phyloP scores from a whole-genome alignment of 2,113 vertebrate genomes.

The Dolichallabes microphthalmus region DNA sequence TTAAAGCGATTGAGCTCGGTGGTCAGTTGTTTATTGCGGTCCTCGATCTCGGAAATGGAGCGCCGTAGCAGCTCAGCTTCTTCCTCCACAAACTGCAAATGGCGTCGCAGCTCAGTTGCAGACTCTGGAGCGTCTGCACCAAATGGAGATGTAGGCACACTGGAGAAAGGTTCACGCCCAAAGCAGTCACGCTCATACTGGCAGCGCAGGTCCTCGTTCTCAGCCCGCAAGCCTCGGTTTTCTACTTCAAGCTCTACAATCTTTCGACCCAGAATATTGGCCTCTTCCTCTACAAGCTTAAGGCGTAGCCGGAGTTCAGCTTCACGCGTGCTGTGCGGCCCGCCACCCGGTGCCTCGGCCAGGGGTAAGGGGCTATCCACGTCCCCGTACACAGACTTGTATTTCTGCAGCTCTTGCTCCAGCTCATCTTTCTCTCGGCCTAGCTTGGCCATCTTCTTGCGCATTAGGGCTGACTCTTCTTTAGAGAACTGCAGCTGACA shows the following conservation, averaged over 20 bases:
- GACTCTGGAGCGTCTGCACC: slow-evolving; percentile 85
- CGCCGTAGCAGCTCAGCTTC: slow-evolving; percentile 91
- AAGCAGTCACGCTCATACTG: slow-evolving; percentile 88
- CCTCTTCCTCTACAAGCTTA: slow-evolving; percentile 95
- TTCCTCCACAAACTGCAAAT: slow-evolving; percentile 96
- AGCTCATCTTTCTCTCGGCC: slow-evolving; percentile 90
- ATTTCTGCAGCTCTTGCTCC: slow-evolving; percentile 96
- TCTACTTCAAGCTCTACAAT: slow-evolving; percentile 98
- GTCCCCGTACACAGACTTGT: slow-evolving; percentile 91
- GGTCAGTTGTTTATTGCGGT: slow-evolving; percentile 91
- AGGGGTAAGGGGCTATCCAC: slow-evolving; percentile 89
- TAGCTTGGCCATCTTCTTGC: slow-evolving; percentile 96
- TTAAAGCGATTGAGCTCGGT: slow-evolving; percentile 93
- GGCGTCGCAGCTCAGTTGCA: slow-evolving; percentile 83
- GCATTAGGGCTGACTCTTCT: slow-evolving; percentile 92
- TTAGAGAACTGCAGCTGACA: slow-evolving; percentile 98
- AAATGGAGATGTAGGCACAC: slow-evolving; percentile 89
- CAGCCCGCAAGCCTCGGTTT: slow-evolving; percentile 91
- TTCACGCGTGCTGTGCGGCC: slow-evolving; percentile 92
- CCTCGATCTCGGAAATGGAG: slow-evolving; percentile 93
- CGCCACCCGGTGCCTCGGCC: slow-evolving; percentile 80
- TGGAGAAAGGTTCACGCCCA: slow-evolving; percentile 83
- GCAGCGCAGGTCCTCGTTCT: slow-evolving; percentile 91
- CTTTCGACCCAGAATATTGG: slow-evolving; percentile 94
- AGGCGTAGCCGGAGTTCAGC: slow-evolving; percentile 92